Percentiles rank a stretch among this genome's conserved stretches.
These are phyloP conservation scores for Salvelinus fontinalis DNA, from an alignment of 2,113 vertebrate genomes.

Conservation along the genomic window DNA sequence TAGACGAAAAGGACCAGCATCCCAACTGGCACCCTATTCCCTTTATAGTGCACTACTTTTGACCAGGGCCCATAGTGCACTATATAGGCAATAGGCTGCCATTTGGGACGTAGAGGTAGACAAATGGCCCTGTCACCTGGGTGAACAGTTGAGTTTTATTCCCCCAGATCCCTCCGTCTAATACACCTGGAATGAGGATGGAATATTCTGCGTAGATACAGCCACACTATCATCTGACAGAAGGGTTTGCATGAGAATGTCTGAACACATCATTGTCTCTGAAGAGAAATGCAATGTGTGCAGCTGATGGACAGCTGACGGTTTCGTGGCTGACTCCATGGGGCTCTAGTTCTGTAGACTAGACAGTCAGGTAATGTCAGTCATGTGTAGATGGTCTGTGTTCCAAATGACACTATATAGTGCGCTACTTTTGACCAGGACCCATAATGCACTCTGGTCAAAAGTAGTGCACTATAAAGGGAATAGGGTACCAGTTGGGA, in stretches of 20 bases:
- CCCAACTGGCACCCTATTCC: too few species aligned
- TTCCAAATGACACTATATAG: too few species aligned
- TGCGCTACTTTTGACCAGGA: background rate
- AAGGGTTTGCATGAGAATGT: background rate
- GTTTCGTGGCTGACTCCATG: too few species aligned
- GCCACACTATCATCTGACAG: background rate
- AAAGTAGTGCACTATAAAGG: too few species aligned
- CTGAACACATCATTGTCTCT: background rate
- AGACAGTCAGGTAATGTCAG: too few species aligned
- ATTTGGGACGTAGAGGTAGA: constrained; percentile 9
- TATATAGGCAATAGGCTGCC: too few species aligned
- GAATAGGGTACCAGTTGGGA: too few species aligned
- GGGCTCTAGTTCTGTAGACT: too few species aligned
- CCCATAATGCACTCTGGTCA: background rate
- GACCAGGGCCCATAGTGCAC: too few species aligned
- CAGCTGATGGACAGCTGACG: background rate
- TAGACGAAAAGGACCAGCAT: background rate
- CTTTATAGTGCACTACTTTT: too few species aligned
- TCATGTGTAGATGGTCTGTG: too few species aligned
- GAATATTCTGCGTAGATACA: background rate
- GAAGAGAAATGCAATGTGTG: background rate
- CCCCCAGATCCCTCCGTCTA: constrained; percentile 18
- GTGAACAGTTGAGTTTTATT: constrained; percentile 44
- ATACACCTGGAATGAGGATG: constrained; percentile 21
- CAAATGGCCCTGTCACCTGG: constrained; percentile 55